Evolutionary conservation across 2,113 vertebrate species (phyloP).

Genomic region (Scomber colias): DNA sequence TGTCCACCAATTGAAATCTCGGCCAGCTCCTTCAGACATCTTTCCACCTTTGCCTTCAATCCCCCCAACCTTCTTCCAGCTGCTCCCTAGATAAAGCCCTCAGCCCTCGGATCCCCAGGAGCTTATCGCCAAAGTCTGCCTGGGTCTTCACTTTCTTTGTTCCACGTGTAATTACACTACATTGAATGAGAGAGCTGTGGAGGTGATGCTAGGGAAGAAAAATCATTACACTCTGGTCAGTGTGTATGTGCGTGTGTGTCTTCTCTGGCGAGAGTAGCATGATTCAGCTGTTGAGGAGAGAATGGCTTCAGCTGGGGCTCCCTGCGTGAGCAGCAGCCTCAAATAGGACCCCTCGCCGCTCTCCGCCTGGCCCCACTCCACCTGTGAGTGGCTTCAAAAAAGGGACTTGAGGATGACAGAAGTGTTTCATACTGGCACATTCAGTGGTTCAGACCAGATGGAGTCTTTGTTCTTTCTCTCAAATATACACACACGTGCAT

Average conservation of each 20-base stretch:
- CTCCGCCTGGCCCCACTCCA: conserved; percentile 58
- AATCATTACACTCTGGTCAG: conserved; percentile 38
- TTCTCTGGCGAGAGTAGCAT: conserved; percentile 12
- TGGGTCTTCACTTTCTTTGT: conserved; percentile 56
- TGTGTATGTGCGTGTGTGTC: conserved; percentile 3
- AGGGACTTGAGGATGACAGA: conserved; percentile 51
- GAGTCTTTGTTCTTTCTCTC: conserved; percentile 73
- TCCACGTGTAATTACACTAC: conserved; percentile 68
- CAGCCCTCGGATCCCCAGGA: conserved; percentile 65
- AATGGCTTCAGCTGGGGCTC: conserved; percentile 26
- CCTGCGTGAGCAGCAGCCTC: conserved; percentile 28
- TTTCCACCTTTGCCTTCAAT: conserved; percentile 67
- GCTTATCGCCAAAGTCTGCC: conserved; percentile 71
- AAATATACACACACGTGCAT: conserved; percentile 38
- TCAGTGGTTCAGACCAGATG: conserved; percentile 71
- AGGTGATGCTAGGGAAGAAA: conserved; percentile 42
- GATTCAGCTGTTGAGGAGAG: conserved; percentile 20
- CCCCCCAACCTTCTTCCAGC: conserved; percentile 37
- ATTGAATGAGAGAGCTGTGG: conserved; percentile 32
- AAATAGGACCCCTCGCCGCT: conserved; percentile 58
- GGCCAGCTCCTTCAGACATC: conserved; percentile 53
- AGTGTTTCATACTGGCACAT: conserved; percentile 69
- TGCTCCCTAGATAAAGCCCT: conserved; percentile 68
- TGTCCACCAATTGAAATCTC: conserved; percentile 51
- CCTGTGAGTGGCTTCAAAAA: conserved; percentile 58